Conservation (phyloP, 2,113 vertebrate genomes). For the Vidua macroura region DNA sequence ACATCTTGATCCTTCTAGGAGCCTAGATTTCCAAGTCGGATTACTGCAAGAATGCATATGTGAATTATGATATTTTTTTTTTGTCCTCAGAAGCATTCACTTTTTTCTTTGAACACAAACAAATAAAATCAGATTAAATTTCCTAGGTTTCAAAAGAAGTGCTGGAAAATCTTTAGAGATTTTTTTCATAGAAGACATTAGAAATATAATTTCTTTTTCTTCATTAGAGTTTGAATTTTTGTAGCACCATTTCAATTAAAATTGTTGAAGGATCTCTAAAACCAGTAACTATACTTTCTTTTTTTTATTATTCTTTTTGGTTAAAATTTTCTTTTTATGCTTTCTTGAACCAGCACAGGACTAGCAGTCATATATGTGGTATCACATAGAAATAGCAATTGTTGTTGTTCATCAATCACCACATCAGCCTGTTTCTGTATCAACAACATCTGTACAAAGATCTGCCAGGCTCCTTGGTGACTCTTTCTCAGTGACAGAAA, state of each 20-base stretch:
- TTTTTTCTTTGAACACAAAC: neutral
- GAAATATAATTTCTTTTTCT: neutral
- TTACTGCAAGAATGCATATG: neutral
- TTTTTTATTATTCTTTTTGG: neutral
- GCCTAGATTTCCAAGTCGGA: neutral
- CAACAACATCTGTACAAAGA: fast-evolving
- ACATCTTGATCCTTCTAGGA: neutral
- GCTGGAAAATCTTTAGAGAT: neutral
- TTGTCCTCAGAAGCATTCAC: neutral
- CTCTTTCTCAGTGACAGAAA: neutral
- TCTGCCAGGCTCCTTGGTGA: neutral
- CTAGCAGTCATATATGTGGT: neutral
- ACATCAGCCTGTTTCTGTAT: neutral
- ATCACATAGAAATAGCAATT: neutral
- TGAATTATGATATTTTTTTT: neutral
- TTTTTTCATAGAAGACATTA: neutral
- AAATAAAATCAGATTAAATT: neutral
- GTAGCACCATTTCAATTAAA: neutral
- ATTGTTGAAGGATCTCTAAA: neutral
- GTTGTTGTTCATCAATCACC: neutral
- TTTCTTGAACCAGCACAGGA: neutral
- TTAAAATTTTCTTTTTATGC: neutral
- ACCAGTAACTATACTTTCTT: fast-evolving
- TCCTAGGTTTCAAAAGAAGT: neutral
- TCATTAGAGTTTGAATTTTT: neutral